phyloP scores from a whole-genome alignment of 2,888 invertebrate species.

The Helleia helle region DNA sequence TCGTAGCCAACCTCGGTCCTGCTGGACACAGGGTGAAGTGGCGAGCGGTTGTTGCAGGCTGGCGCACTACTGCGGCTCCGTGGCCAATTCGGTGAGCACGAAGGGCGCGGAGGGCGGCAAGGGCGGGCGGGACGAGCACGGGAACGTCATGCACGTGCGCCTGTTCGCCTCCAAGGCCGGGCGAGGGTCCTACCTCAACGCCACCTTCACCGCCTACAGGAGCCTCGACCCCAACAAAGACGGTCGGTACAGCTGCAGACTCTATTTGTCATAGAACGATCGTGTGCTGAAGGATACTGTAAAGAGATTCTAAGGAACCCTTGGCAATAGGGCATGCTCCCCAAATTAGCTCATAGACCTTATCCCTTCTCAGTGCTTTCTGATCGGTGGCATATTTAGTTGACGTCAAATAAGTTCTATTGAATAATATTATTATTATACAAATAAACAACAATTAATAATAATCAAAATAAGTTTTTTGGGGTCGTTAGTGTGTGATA shows the following conservation, averaged over 20 bases:
- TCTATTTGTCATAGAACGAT: too few species aligned
- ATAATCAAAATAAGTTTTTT: too few species aligned
- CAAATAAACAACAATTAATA: too few species aligned
- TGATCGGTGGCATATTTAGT: too few species aligned
- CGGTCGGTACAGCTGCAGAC: constrained; percentile 20
- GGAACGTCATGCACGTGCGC: constrained; percentile 82
- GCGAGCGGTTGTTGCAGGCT: constrained; percentile 59
- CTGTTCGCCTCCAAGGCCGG: constrained; percentile 78
- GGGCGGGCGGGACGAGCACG: constrained; percentile 32
- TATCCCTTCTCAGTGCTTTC: too few species aligned
- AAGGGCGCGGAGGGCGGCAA: constrained; percentile 27
- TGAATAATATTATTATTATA: too few species aligned
- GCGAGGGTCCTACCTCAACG: constrained; percentile 75
- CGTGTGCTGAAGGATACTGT: background rate
- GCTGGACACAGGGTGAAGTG: too few species aligned
- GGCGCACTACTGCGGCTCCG: constrained; percentile 88
- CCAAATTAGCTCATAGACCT: too few species aligned
- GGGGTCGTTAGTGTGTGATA: too few species aligned
- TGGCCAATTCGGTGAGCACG: constrained; percentile 84
- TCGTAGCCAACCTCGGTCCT: too few species aligned
- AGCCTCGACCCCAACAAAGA: constrained; percentile 34
- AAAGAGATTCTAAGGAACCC: too few species aligned
- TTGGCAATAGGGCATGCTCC: background rate
- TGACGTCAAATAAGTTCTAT: too few species aligned
- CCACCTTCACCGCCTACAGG: constrained; percentile 83